Evolutionary conservation across 2,113 vertebrate species (phyloP).

Genomic region (Lamprotornis superbus): DNA sequence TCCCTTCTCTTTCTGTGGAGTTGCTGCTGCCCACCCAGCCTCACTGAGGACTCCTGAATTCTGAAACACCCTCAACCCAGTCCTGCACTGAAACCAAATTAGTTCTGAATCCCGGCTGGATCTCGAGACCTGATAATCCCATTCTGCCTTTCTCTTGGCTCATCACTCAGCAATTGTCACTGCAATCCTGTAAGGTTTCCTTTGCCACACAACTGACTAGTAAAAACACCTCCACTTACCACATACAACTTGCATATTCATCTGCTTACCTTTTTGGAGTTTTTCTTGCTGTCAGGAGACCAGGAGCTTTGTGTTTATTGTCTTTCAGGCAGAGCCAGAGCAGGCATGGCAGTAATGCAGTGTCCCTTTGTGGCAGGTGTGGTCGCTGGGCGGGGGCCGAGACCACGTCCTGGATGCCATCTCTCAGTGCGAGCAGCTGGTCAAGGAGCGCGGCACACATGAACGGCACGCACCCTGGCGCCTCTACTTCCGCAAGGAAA

Average conservation of each 20-base stretch:
- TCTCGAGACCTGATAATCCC: not conserved
- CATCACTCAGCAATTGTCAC: not conserved
- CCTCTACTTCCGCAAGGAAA: constrained; percentile 91
- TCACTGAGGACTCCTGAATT: not conserved
- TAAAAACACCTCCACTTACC: not conserved
- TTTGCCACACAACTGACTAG: not conserved
- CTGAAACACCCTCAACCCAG: not conserved
- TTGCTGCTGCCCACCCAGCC: not conserved
- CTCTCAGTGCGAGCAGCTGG: constrained; percentile 92
- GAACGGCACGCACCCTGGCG: constrained; percentile 91
- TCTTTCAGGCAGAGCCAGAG: not conserved
- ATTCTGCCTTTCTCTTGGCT: not conserved
- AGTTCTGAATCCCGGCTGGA: not conserved
- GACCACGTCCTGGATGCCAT: constrained; percentile 94
- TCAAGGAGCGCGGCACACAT: constrained; percentile 79
- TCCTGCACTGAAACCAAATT: not conserved
- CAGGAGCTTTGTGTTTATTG: not conserved
- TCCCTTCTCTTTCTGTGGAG: not conserved
- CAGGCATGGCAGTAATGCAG: not conserved
- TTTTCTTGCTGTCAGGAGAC: not conserved
- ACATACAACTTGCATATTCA: not conserved
- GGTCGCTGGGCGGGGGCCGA: constrained; percentile 86
- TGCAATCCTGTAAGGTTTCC: not conserved
- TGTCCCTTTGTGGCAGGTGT: constrained; percentile 70
- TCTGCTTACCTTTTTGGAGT: not conserved